These are phyloP conservation scores for Paracanthobrama guichenoti DNA, from an alignment of 2,113 vertebrate genomes.

Conservation along the genomic window DNA sequence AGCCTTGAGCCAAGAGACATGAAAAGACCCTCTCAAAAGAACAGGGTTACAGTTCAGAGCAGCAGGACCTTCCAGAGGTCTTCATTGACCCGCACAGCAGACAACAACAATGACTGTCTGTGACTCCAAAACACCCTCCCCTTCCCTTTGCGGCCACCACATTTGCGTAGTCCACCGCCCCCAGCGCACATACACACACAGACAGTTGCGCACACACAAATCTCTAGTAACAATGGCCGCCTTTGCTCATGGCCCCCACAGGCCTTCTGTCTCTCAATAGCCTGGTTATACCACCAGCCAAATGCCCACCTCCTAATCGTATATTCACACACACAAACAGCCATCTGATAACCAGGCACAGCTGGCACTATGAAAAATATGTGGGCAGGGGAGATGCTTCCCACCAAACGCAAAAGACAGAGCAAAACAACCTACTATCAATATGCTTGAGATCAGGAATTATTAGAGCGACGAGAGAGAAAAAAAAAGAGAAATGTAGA, in stretches of 20 bases:
- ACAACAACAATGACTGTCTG: conserved; percentile 55
- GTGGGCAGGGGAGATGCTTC: conserved; percentile 1
- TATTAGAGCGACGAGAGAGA: neutral
- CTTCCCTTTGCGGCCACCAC: neutral
- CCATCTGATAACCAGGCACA: conserved; percentile 40
- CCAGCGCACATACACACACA: conserved; percentile 17
- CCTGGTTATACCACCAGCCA: conserved; percentile 34
- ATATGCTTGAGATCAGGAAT: neutral
- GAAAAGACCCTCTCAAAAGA: conserved; percentile 44
- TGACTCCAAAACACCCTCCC: conserved; percentile 40
- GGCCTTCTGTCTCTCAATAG: conserved; percentile 21
- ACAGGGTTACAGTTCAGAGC: conserved; percentile 51
- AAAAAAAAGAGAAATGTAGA: neutral
- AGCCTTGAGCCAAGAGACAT: conserved; percentile 42
- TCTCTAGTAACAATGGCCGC: conserved; percentile 33
- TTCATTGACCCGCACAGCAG: conserved; percentile 51
- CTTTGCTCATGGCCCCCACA: conserved; percentile 21
- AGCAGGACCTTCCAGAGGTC: conserved; percentile 39
- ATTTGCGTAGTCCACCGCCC: conserved; percentile 35
- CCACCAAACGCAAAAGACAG: conserved; percentile 12
- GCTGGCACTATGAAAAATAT: conserved; percentile 14
- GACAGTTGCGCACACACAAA: neutral
- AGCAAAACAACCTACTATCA: neutral
- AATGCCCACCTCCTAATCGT: conserved; percentile 19
- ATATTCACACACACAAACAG: conserved; percentile 27